phyloP scores from a whole-genome alignment of 2,888 invertebrate species.

The Ptychoptera albimana region DNA sequence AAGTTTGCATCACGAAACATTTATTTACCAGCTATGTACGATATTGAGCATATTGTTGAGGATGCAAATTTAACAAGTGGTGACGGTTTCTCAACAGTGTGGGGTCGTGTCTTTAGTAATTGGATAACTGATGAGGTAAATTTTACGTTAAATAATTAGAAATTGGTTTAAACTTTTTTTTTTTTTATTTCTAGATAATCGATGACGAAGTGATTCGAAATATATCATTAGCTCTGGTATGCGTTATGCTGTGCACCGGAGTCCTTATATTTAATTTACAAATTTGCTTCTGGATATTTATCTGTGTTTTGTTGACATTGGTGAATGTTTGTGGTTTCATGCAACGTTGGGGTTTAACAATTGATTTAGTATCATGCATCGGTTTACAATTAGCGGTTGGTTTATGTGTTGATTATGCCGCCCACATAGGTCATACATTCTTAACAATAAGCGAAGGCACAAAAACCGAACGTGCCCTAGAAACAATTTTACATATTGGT shows the following conservation, averaged over 20 bases:
- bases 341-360: constrained; percentile 67
- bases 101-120: constrained; percentile 54
- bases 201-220: constrained; percentile 60
- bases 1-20: constrained; percentile 43
- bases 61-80: constrained; percentile 41
- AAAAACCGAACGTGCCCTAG: constrained; percentile 39
- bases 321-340: constrained; percentile 60
- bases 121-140: constrained; percentile 63
- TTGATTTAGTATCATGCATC: constrained; percentile 68
- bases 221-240: constrained; percentile 53
- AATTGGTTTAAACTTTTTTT: background rate
- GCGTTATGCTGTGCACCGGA: constrained; percentile 65
- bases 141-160: constrained; percentile 1
- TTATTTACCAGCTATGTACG: constrained; percentile 60
- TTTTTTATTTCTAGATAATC: constrained; percentile 36
- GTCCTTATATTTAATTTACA: constrained; percentile 59
- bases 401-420: constrained; percentile 69
- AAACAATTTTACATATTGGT: constrained; percentile 55
- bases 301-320: constrained; percentile 57
- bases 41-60: constrained; percentile 38
- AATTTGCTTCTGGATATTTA: constrained; percentile 63
- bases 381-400: constrained; percentile 67
- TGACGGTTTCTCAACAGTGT: constrained; percentile 46
- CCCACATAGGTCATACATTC: constrained; percentile 68
- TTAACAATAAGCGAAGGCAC: constrained; percentile 41